A percentile compares a stretch with the other conserved stretches of the same genome.
Conservation (phyloP, 2,888 invertebrate genomes). For the Camponotus fellah region DNA sequence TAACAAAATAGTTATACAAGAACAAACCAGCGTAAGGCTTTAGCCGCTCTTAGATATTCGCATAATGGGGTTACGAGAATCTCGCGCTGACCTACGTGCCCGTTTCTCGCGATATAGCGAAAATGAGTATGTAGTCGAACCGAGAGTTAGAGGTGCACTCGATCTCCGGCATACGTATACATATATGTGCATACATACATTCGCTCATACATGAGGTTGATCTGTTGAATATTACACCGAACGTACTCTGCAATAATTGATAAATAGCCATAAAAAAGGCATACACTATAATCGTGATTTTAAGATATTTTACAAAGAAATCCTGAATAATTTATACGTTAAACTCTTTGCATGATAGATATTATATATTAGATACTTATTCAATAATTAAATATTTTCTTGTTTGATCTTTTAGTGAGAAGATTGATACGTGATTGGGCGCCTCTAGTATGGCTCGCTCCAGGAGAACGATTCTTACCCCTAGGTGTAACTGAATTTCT, state of each 20-base stretch:
- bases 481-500: slow-evolving; percentile 89
- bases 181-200: slow-evolving; percentile 52
- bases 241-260: not conserved
- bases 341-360: not conserved
- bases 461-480: slow-evolving; percentile 89
- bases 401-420: slow-evolving; percentile 68
- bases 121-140: slow-evolving; percentile 3
- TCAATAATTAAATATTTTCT: not conserved
- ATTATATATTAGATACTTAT: too few relatives aligned
- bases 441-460: slow-evolving; percentile 90
- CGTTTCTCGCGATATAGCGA: slow-evolving; percentile 37
- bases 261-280: not conserved
- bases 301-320: not conserved
- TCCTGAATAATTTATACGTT: not conserved
- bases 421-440: slow-evolving; percentile 89
- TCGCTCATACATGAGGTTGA: not conserved
- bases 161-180: slow-evolving; percentile 42
- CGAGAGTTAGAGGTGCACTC: slow-evolving; percentile 54
- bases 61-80: slow-evolving; percentile 60
- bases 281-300: not conserved
- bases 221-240: not conserved
- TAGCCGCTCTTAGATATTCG: not conserved
- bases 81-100: slow-evolving; percentile 33
- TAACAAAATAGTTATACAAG: slow-evolving; percentile 6
- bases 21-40: not conserved